A percentile compares a stretch with the other conserved stretches of the same genome.
Conservation (phyloP, 2,888 invertebrate species). For the Acleris sparsana region DNA sequence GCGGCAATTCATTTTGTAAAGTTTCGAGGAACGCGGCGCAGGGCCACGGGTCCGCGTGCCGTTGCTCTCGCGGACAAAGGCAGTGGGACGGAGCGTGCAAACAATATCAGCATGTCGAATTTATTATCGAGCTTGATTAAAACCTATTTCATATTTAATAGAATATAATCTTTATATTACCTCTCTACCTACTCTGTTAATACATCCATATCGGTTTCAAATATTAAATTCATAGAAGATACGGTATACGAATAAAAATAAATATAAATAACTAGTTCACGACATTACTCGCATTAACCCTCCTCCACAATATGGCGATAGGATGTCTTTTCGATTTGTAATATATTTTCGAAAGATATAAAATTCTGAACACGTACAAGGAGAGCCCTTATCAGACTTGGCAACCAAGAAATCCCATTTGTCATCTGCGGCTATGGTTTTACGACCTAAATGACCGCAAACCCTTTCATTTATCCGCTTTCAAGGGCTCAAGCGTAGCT, state of each 20-base stretch:
- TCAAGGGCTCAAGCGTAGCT: conserved; percentile 28
- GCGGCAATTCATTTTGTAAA: conserved; percentile 34
- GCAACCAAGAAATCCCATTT: conserved; percentile 38
- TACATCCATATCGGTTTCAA: no score
- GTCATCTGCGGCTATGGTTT: conserved; percentile 37
- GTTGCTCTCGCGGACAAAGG: no score
- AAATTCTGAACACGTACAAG: conserved; percentile 34
- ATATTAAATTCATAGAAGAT: no score
- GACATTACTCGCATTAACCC: not conserved
- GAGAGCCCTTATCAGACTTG: conserved; percentile 35
- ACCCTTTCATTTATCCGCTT: conserved; percentile 34
- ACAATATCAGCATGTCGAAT: not conserved
- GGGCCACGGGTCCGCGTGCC: not conserved
- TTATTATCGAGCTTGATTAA: no score
- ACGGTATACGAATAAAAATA: not conserved
- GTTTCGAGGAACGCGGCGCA: conserved; percentile 15
- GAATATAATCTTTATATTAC: no score
- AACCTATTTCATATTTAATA: no score
- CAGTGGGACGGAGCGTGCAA: no score
- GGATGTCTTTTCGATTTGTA: conserved; percentile 15
- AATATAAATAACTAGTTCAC: not conserved
- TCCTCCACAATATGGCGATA: not conserved
- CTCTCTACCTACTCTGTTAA: no score
- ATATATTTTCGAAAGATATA: conserved; percentile 23
- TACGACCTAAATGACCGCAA: conserved; percentile 37